A percentile compares a stretch with the other conserved stretches of the same genome.
Conservation (phyloP, 2,113 vertebrate genomes). For the Peromyscus polionotus region DNA sequence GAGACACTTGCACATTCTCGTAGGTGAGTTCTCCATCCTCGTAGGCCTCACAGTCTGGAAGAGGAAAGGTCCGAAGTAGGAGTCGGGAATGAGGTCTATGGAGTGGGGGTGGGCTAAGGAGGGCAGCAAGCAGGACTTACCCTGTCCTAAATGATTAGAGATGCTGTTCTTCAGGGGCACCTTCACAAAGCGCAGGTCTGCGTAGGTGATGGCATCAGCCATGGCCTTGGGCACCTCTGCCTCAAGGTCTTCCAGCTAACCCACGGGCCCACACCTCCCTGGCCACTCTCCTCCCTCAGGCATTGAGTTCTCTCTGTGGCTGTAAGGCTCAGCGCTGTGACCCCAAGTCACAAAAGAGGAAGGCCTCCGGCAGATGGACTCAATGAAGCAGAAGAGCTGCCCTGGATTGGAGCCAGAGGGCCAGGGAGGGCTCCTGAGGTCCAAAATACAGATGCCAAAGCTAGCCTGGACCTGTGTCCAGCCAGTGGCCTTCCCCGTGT, state of each 20-base stretch:
- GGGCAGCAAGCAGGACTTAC: conserved; percentile 3
- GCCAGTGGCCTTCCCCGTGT: too few relatives aligned
- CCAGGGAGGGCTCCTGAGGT: neutral
- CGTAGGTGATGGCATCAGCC: conserved; percentile 82
- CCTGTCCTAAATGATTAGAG: conserved; percentile 36
- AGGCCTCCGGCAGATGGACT: conserved; percentile 69
- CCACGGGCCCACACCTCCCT: neutral
- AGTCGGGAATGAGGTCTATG: neutral
- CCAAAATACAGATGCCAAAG: neutral
- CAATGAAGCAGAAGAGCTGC: conserved; percentile 54
- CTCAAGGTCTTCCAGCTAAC: neutral
- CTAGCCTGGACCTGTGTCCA: neutral
- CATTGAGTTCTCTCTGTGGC: neutral
- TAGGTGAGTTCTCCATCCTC: conserved; percentile 81
- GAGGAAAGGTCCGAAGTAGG: neutral
- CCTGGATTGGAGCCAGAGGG: neutral
- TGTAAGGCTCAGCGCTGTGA: neutral
- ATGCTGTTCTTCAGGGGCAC: conserved; percentile 67
- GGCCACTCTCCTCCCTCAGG: neutral
- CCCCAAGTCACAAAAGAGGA: conserved; percentile 78
- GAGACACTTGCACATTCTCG: conserved; percentile 76
- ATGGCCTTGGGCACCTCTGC: conserved; percentile 55
- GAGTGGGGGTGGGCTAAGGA: too few relatives aligned
- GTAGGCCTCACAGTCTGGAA: conserved; percentile 56
- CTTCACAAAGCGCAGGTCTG: conserved; percentile 82